Base-by-base conservation (phyloP, 2,113 vertebrate species). In the Perccottus glenii region DNA sequence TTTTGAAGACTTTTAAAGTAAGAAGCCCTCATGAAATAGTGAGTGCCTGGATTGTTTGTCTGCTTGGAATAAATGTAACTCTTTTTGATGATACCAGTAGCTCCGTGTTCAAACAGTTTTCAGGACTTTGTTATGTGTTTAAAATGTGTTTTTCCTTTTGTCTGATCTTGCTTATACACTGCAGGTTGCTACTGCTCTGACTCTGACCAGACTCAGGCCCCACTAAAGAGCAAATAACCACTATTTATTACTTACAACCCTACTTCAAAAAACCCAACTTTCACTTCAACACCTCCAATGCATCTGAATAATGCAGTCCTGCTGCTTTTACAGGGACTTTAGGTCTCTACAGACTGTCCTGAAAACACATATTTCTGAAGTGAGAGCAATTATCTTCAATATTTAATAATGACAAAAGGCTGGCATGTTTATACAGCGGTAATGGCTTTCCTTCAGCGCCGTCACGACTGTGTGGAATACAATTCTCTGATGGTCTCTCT, bases 351-450 rank as follows among this genome's bases (percentile, higher is more conserved):
- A 68, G 36, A 67, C 67, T 16, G 60, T 60, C 60, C 48, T 46
- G 11, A 78, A 82, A 82, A 78, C 45, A 76, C 74, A 52, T 40
- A 77, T 78, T 77, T 84, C 45, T 62, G 51, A 67, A 67, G 83
- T 74, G 64, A 79, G 58, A 70, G 62, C 56, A 76, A 80, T 80
- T 78, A 83, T 55, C 50, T 69, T 74, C 51, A 72, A 83, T 74
- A 78, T 80, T 78, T 67, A 73, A 76, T 71, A 76, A 51, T 62
- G 60, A 78, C 69, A 81, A 70, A 80, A 78, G 55, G 65, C 64
- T 33, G 61, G 58, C 56, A 19, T 83, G 80, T 77, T 84, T 77
- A 69, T 70, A 57, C 60, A 48, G 27, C 43, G 75, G 64, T 81
- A 84, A 76, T 83, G 68, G 60, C 61, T 80, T 79, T 79, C 49